Evolutionary conservation across 2,888 invertebrate species (phyloP), one percentile per base, ranked within the genome.

Genomic region (Brenthis ino): DNA sequence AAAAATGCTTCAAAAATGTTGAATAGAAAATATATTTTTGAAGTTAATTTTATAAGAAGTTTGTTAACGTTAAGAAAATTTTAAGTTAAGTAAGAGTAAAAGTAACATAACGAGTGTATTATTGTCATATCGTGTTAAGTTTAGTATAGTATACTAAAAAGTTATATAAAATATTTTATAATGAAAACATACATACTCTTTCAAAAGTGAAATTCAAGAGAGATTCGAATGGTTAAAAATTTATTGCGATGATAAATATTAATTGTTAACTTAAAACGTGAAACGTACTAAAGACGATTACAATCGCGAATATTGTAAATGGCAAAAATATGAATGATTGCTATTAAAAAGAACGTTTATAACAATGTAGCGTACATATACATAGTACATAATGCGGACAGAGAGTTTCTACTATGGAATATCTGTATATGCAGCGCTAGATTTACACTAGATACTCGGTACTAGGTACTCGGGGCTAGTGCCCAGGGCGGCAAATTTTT

Each of bases 321-420:
- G 55, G 65, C 55, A 67, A 57, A 16, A 69, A 64, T 68, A 57
- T 51, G 60, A 65, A 68, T 16, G 61, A 63, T 65, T 56, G 54
- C 70, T 65, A 68, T 67, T 65, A 67, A 70, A 69, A 69, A 55
- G 68, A 72, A 65, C 68, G 72, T 70, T 64, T 65, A 61, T 56
- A 65, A 64, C 61, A 37, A 64, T 66, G 53, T 71, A 43, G 37
- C 37, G 61, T 65, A 65, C 65, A 28, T 28, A 28, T 4, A 20
- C 20, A 20, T 20, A 16, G 16, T 16, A 20, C 1, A 72, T 64
- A 60, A 68, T 64, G 47, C 65, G 65, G 68, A 71, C 69, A 70
- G 64, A 28, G 64, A 57, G 57, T 69, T 37, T 57, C 37, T 11
- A 53, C 51, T 24, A 8, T 47, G 14, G 43, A 20, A 64, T 64